Conservation (phyloP, 2,888 invertebrate species). For the Anthophora plumipes region DNA sequence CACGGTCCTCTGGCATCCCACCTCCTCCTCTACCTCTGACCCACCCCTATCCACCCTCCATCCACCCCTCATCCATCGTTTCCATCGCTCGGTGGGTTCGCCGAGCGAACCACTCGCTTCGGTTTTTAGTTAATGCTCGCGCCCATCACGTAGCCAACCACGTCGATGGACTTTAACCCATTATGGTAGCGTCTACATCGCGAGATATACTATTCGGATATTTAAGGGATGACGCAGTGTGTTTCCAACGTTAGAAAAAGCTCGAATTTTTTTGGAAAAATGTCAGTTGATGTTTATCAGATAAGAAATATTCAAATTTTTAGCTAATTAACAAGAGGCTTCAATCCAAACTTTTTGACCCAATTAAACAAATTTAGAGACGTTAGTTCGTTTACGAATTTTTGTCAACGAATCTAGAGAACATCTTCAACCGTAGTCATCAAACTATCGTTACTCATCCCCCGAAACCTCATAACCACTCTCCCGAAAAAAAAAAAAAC, state of each 20-base stretch:
- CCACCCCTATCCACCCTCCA: too few relatives aligned
- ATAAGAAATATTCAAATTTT: too few relatives aligned
- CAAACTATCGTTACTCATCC: background rate
- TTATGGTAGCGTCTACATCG: constrained; percentile 64
- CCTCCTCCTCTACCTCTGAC: constrained; percentile 16
- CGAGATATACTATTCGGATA: constrained; percentile 48
- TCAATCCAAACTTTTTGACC: too few relatives aligned
- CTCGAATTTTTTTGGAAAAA: background rate
- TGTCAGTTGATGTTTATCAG: too few relatives aligned
- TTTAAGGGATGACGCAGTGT: constrained; percentile 32
- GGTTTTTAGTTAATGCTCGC: constrained; percentile 81
- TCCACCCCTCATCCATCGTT: constrained; percentile 53
- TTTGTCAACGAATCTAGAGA: too few relatives aligned
- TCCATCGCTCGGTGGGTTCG: constrained; percentile 63
- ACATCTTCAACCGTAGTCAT: constrained; percentile 7
- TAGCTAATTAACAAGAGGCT: too few relatives aligned
- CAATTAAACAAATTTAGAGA: too few relatives aligned
- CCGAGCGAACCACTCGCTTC: constrained; percentile 75
- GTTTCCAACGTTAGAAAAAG: background rate
- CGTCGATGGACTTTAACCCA: constrained; percentile 73
- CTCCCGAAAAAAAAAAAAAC: constrained; percentile 16
- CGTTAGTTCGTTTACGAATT: too few relatives aligned
- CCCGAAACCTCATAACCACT: constrained; percentile 27
- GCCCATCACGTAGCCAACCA: constrained; percentile 70
- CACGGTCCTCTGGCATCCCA: constrained; percentile 65